A percentile compares a stretch with the other conserved stretches of the same genome.
Conservation (phyloP, 2,888 invertebrate species). For the Myathropa florea region DNA sequence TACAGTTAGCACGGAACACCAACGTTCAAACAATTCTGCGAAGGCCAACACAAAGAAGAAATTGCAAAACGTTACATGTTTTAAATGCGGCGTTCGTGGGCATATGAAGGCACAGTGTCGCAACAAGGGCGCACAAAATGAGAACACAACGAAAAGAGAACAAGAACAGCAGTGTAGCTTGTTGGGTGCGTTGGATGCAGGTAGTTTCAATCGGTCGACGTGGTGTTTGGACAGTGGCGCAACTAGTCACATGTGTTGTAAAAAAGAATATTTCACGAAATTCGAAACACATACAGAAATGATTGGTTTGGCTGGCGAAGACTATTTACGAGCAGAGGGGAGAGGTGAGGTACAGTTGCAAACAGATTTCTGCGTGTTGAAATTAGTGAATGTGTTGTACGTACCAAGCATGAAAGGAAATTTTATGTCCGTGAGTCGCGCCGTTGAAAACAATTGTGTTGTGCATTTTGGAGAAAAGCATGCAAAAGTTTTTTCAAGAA, state of each 20-base stretch:
- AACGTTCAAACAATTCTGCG: conserved; percentile 1
- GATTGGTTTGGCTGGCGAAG: conserved; percentile 32
- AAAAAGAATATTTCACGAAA: conserved; percentile 23
- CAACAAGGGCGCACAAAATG: background rate
- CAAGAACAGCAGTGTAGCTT: conserved; percentile 32
- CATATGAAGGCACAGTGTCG: conserved; percentile 29
- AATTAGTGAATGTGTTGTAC: conserved; percentile 40
- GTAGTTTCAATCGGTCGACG: conserved; percentile 23
- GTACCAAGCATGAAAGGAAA: conserved; percentile 29
- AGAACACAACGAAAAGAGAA: conserved; percentile 7
- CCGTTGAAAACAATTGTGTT: conserved; percentile 27
- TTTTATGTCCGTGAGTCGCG: conserved; percentile 43
- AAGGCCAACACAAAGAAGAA: conserved; percentile 13
- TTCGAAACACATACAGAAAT: conserved; percentile 30
- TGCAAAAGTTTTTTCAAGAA: conserved; percentile 15
- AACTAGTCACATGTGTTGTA: conserved; percentile 31
- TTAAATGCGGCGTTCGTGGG: conserved; percentile 19
- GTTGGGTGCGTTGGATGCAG: conserved; percentile 16
- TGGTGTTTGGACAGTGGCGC: conserved; percentile 37
- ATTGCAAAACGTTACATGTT: conserved; percentile 24
- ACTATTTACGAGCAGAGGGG: conserved; percentile 33
- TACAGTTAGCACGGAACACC: conserved; percentile 5
- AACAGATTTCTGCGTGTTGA: conserved; percentile 34
- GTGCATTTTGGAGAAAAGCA: conserved; percentile 26
- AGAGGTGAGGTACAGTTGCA: conserved; percentile 35